Percentiles rank a stretch among this genome's conserved stretches.
Evolutionary conservation across 1,140 invertebrate genomes (phyloP).

Genomic region (Sycophila sp.): DNA sequence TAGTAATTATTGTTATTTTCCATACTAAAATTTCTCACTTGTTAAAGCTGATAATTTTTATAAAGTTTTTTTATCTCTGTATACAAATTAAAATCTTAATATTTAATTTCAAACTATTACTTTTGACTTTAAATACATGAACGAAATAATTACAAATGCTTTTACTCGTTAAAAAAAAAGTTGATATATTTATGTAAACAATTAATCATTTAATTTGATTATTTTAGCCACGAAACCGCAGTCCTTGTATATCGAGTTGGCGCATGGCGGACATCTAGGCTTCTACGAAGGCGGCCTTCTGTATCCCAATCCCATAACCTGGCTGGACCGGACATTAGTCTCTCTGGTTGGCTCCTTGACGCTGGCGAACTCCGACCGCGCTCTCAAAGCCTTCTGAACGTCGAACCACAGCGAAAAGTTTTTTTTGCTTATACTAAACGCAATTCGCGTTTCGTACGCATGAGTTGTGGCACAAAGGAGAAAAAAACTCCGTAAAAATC

Average conservation of each 20-base stretch:
- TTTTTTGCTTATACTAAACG: not conserved
- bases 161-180: no score
- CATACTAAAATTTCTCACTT: no score
- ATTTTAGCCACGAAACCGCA: slow-evolving; percentile 75
- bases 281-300: slow-evolving; percentile 89
- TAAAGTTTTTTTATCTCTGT: no score
- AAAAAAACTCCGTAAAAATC: not conserved
- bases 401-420: not conserved
- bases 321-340: slow-evolving; percentile 87
- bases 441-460: not conserved
- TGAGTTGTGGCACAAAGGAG: not conserved
- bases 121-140: no score
- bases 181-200: no score
- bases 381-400: slow-evolving; percentile 55
- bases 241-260: slow-evolving; percentile 80
- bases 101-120: no score
- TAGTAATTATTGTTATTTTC: no score
- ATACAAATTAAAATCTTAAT: no score
- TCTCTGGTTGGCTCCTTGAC: slow-evolving; percentile 77
- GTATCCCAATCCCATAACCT: slow-evolving; percentile 88
- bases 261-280: slow-evolving; percentile 91
- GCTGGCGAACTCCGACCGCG: slow-evolving; percentile 68
- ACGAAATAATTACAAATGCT: no score
- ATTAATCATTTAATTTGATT: slow-evolving; percentile 39
- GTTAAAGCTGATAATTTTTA: no score